Percentiles rank a stretch among this genome's conserved stretches.
phyloP scores from a whole-genome alignment of 2,888 invertebrate species.

The Embidobia sp. region DNA sequence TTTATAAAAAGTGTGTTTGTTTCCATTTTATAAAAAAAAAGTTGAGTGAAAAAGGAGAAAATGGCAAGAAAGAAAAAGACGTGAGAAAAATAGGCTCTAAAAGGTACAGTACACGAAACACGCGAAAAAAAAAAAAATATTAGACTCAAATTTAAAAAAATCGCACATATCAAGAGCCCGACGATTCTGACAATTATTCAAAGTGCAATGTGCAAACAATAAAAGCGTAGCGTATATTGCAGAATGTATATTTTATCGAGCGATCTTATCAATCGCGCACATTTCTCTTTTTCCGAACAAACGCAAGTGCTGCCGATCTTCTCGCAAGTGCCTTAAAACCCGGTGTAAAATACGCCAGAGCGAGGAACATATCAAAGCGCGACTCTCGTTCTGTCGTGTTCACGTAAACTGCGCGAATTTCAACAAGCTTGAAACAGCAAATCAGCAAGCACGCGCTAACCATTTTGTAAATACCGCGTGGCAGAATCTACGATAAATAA shows the following conservation, averaged over 20 bases:
- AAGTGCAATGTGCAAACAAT: slow-evolving; percentile 33
- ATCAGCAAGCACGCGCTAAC: not conserved
- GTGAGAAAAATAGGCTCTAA: no score
- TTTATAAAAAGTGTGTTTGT: no score
- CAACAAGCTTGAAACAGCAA: slow-evolving; percentile 1
- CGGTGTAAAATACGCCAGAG: slow-evolving; percentile 24
- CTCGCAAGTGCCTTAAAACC: slow-evolving; percentile 53
- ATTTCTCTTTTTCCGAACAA: slow-evolving; percentile 19
- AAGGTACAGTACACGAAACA: no score
- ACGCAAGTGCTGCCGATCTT: slow-evolving; percentile 42
- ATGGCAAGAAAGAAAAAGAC: no score
- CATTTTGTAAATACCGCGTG: slow-evolving; percentile 9
- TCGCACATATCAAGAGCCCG: not conserved
- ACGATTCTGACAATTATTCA: slow-evolving; percentile 22
- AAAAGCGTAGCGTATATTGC: not conserved
- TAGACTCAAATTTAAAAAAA: no score
- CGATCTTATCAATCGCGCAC: not conserved
- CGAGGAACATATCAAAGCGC: slow-evolving; percentile 1
- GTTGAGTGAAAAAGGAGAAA: no score
- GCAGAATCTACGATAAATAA: slow-evolving; percentile 10
- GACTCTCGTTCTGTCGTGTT: no score
- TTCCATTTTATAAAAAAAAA: no score
- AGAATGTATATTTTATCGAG: slow-evolving; percentile 26
- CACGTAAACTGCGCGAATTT: not conserved
- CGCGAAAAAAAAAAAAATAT: no score